Conservation (phyloP, 92 coral and sea anemone species). For the Palythoa caribaeorum region DNA sequence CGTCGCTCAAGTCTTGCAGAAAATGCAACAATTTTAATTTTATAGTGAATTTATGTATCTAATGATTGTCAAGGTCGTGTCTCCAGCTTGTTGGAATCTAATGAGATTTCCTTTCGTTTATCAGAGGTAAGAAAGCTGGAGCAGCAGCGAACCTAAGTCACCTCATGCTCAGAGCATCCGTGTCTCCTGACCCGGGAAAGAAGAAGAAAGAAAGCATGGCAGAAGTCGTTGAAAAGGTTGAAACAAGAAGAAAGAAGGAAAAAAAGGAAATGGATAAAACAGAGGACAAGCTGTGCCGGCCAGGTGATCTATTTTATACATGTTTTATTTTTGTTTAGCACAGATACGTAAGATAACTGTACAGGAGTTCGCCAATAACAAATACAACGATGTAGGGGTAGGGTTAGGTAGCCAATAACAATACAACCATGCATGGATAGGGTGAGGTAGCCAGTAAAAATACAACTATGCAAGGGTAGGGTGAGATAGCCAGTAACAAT, state of each 20-base stretch:
- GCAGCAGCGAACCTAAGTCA: constrained; percentile 58
- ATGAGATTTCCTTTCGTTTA: constrained; percentile 6
- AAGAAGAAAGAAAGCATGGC: constrained; percentile 70
- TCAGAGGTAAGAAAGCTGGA: constrained; percentile 62
- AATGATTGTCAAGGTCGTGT: background rate
- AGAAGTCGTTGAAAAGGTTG: constrained; percentile 83
- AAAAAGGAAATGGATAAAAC: constrained; percentile 72
- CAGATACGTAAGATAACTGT: too few relatives aligned
- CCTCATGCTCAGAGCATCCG: constrained; percentile 28
- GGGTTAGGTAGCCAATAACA: too few relatives aligned
- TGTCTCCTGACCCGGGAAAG: constrained; percentile 62
- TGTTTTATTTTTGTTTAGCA: background rate
- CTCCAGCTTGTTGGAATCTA: background rate
- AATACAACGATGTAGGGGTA: too few relatives aligned
- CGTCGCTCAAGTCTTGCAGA: background rate
- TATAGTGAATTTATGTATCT: too few relatives aligned
- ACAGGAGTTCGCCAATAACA: too few relatives aligned
- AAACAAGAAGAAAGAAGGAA: constrained; percentile 78
- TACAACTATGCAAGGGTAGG: too few relatives aligned
- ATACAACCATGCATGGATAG: too few relatives aligned
- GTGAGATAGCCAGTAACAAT: too few relatives aligned
- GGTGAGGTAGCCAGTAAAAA: too few relatives aligned
- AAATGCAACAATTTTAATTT: too few relatives aligned
- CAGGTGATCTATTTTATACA: constrained; percentile 58
- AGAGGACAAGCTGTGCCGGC: constrained; percentile 90